phyloP scores from a whole-genome alignment of 2,888 invertebrate genomes.

The Eupithecia abbreviata region DNA sequence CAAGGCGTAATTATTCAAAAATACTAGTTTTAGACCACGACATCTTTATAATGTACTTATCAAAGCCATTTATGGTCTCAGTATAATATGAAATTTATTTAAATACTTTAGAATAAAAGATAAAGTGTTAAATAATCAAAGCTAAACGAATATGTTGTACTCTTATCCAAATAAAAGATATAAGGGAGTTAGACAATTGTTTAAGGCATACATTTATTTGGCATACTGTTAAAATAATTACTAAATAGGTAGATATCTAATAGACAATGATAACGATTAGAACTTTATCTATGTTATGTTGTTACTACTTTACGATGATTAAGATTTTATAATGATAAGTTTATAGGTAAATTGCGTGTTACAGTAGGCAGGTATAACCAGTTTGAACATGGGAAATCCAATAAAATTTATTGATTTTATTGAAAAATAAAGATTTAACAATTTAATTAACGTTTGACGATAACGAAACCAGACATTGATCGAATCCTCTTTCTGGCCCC shows the following conservation, averaged over 20 bases:
- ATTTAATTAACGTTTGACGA: not conserved
- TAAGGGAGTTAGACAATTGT: not conserved
- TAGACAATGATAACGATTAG: constrained; percentile 28
- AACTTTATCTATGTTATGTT: constrained; percentile 9
- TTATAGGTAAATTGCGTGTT: constrained; percentile 24
- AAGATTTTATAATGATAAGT: constrained; percentile 19
- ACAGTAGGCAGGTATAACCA: constrained; percentile 22
- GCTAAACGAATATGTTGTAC: not conserved
- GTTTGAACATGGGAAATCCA: constrained; percentile 1
- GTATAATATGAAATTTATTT: not conserved
- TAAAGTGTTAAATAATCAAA: not conserved
- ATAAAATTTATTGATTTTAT: constrained; percentile 7
- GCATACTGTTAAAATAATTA: not conserved
- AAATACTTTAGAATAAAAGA: not conserved
- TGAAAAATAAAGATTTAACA: not conserved
- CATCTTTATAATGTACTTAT: not conserved
- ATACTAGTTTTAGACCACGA: not conserved
- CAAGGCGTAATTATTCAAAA: constrained; percentile 14
- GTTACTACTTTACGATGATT: constrained; percentile 9
- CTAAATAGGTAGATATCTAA: constrained; percentile 11
- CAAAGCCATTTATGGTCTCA: not conserved
- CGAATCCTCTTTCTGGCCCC: constrained; percentile 10
- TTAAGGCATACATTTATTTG: not conserved
- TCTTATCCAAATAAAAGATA: not conserved
- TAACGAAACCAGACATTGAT: constrained; percentile 10